Conservation (phyloP, 1,140 invertebrate species). For the Solenopsis fugax region DNA sequence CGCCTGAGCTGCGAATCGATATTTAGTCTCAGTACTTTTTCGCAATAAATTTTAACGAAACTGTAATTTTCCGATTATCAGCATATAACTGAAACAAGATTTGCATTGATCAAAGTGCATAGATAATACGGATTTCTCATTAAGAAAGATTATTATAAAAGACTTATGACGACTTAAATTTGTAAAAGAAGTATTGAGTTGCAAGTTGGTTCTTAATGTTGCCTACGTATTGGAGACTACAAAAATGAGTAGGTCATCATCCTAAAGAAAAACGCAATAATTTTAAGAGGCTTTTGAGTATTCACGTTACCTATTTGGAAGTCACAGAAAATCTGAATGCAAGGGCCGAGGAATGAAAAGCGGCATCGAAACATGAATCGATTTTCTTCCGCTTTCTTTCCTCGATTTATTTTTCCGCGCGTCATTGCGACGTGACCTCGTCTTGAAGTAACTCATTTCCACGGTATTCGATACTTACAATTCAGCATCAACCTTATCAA, state of each 20-base stretch:
- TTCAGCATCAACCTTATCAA: conserved; percentile 61
- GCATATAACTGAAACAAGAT: background rate
- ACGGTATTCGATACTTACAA: conserved; percentile 59
- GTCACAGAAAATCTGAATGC: conserved; percentile 74
- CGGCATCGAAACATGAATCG: conserved; percentile 22
- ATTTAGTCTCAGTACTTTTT: background rate
- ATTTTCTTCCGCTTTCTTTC: background rate
- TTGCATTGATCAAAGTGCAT: background rate
- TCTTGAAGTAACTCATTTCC: conserved; percentile 6
- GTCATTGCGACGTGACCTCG: conserved; percentile 21
- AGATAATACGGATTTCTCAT: background rate
- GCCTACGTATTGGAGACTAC: background rate
- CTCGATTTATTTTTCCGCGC: conserved; percentile 41
- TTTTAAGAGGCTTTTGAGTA: conserved; percentile 3
- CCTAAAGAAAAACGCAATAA: conserved; percentile 62
- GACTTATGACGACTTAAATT: background rate
- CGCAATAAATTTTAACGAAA: conserved; percentile 19
- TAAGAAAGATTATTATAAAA: conserved; percentile 4
- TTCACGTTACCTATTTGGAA: conserved; percentile 71
- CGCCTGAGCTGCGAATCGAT: background rate
- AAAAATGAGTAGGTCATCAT: conserved; percentile 3
- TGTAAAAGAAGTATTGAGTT: background rate
- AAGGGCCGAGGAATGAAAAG: conserved; percentile 23
- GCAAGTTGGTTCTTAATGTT: background rate
- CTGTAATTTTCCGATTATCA: background rate